These are phyloP conservation scores for Rhingia rostrata DNA, from an alignment of 2,888 invertebrate genomes.

Conservation along the genomic window DNA sequence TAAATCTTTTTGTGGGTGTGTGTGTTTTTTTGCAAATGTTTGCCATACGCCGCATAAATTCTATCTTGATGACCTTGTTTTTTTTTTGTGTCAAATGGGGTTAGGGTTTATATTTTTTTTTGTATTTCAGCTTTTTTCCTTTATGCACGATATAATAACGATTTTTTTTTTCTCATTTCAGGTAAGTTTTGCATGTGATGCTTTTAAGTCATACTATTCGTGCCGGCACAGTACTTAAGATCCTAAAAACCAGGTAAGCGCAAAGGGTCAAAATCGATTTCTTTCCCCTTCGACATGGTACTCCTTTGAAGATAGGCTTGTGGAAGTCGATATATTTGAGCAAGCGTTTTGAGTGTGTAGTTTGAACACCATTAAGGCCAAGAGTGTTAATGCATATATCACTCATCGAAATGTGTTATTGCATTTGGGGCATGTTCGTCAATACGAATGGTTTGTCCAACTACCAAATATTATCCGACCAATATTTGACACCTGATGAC, in stretches of 20 bases:
- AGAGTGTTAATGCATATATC: no score
- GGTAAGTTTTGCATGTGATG: slow-evolving; percentile 63
- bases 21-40: slow-evolving; percentile 11
- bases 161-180: slow-evolving; percentile 39
- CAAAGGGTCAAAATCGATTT: slow-evolving; percentile 18
- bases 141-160: slow-evolving; percentile 25
- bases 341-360: slow-evolving; percentile 3
- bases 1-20: slow-evolving; percentile 23
- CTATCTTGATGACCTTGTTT: slow-evolving; percentile 44
- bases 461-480: not conserved
- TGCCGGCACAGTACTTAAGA: slow-evolving; percentile 11
- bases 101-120: not conserved
- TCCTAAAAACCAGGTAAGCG: slow-evolving; percentile 21
- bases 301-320: not conserved
- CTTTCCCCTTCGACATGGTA: not conserved
- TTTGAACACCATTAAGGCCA: not conserved
- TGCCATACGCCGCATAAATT: not conserved
- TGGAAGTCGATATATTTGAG: not conserved
- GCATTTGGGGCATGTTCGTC: slow-evolving; percentile 10
- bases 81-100: not conserved
- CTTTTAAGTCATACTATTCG: slow-evolving; percentile 34
- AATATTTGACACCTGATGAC: not conserved
- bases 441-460: not conserved
- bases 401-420: not conserved
- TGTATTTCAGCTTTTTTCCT: slow-evolving; percentile 4